These are phyloP conservation scores for Ypsolopha sequella DNA, from an alignment of 2,888 invertebrate genomes.

Conservation along the genomic window DNA sequence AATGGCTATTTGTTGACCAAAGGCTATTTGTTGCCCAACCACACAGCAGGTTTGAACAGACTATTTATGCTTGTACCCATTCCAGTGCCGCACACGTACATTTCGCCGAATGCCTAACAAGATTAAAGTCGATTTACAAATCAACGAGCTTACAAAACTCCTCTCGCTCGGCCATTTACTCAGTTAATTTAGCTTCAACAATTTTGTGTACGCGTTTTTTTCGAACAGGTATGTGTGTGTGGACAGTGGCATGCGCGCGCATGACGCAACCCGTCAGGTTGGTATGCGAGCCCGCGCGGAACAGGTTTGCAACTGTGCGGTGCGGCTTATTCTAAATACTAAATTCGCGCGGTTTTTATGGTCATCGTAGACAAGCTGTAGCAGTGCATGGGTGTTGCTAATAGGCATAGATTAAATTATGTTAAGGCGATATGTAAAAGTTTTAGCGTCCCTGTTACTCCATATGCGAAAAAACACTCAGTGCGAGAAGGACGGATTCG, in stretches of 20 bases:
- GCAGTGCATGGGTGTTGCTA: too few relatives aligned
- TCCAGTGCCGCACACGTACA: neutral
- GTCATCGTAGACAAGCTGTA: too few relatives aligned
- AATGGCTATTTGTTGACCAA: too few relatives aligned
- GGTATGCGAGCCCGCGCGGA: conserved; percentile 1
- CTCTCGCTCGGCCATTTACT: neutral
- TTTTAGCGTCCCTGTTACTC: too few relatives aligned
- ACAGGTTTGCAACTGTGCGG: neutral
- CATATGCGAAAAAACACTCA: too few relatives aligned
- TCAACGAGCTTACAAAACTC: neutral
- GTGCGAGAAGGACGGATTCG: too few relatives aligned
- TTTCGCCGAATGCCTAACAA: neutral
- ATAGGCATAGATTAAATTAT: too few relatives aligned
- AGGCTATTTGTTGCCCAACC: too few relatives aligned
- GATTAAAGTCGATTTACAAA: neutral
- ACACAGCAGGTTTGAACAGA: too few relatives aligned
- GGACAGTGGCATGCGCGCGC: neutral
- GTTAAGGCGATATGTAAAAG: too few relatives aligned
- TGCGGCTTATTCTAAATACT: neutral
- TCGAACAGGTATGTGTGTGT: neutral
- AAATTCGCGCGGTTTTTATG: neutral
- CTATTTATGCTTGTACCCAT: too few relatives aligned
- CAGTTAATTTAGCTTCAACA: neutral
- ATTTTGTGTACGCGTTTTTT: conserved; percentile 1
- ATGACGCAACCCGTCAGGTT: conserved; percentile 5